Conservation (phyloP, 2,113 vertebrate species). For the Lontra canadensis region DNA sequence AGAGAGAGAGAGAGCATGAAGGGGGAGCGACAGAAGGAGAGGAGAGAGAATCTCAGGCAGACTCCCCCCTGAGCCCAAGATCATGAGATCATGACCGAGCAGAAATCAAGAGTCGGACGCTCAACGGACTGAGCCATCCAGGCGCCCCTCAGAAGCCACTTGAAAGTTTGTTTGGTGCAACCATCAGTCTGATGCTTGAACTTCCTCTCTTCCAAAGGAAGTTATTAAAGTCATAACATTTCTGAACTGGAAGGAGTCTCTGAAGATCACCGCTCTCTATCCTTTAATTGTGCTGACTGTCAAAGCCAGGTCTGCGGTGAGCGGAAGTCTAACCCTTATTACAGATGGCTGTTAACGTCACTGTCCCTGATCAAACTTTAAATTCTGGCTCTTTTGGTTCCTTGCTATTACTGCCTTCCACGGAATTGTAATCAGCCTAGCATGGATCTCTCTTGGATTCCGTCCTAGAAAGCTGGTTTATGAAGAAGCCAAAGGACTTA, state of each 20-base stretch:
- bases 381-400: neutral
- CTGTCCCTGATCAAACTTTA: neutral
- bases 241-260: neutral
- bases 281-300: neutral
- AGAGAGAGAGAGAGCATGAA: neutral
- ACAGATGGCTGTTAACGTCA: neutral
- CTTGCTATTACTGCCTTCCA: neutral
- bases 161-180: neutral
- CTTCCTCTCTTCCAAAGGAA: neutral
- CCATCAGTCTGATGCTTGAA: neutral
- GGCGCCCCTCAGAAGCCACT: neutral
- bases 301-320: neutral
- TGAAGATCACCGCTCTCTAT: neutral
- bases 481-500: neutral
- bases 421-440: neutral
- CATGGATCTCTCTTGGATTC: neutral
- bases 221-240: neutral
- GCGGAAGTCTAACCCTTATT: neutral
- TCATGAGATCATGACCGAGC: neutral
- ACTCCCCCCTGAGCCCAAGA: neutral
- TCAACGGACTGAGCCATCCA: neutral
- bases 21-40: neutral
- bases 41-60: neutral
- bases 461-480: neutral
- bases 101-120: neutral